A percentile compares a stretch with the other conserved stretches of the same genome.
Conservation (phyloP, 2,113 vertebrate species). For the Hemichromis elongatus region DNA sequence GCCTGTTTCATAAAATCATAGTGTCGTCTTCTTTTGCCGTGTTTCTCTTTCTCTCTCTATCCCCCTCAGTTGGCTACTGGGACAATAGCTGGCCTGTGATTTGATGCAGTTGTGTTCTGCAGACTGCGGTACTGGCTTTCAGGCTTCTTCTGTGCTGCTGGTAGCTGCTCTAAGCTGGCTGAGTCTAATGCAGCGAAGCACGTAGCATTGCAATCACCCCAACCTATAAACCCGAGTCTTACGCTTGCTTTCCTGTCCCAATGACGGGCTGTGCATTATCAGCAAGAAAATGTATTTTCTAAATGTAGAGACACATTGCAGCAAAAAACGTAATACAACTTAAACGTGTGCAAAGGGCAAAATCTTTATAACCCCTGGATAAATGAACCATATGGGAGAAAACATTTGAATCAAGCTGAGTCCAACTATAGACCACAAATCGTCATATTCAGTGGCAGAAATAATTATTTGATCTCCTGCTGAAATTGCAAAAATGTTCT, state of each 20-base stretch:
- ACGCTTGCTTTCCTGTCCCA: not conserved
- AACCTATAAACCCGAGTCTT: slow-evolving; percentile 32
- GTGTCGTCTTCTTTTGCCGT: not conserved
- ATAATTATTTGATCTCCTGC: not conserved
- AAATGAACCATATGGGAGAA: not conserved
- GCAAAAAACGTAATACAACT: not conserved
- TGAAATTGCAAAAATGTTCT: not conserved
- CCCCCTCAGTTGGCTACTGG: slow-evolving; percentile 8
- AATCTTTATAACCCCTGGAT: not conserved
- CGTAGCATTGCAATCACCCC: slow-evolving; percentile 56
- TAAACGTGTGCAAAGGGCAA: not conserved
- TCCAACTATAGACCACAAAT: slow-evolving; percentile 20
- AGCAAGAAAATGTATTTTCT: not conserved
- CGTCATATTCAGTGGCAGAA: not conserved
- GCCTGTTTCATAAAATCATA: not conserved
- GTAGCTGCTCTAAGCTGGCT: slow-evolving; percentile 36
- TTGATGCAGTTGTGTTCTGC: slow-evolving; percentile 48
- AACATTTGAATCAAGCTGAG: not conserved
- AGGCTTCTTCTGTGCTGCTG: slow-evolving; percentile 45
- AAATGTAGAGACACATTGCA: slow-evolving; percentile 4
- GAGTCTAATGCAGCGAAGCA: slow-evolving; percentile 59
- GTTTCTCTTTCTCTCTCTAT: not conserved
- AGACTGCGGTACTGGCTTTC: slow-evolving; percentile 59
- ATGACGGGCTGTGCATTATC: not conserved
- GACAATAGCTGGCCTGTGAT: slow-evolving; percentile 44